Conservation (phyloP, 2,797 vertebrate genomes). For the Sebastes vulpes region DNA sequence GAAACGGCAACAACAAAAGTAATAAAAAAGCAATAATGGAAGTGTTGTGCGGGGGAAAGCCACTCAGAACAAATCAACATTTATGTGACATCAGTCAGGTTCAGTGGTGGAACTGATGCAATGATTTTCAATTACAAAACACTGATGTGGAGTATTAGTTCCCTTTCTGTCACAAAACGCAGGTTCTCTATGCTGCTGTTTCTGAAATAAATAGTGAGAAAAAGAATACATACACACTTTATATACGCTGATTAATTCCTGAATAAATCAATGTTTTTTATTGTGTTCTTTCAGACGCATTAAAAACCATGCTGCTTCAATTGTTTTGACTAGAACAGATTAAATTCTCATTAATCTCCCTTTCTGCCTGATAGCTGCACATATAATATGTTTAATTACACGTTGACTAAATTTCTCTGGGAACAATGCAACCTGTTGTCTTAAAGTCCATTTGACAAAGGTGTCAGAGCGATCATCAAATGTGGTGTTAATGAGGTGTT, state of each 20-base stretch:
- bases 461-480: neutral
- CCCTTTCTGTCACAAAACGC: constrained; percentile 34
- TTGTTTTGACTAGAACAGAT: neutral
- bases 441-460: neutral
- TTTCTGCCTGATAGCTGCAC: neutral
- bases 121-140: constrained; percentile 79
- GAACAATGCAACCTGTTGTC: neutral
- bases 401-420: neutral
- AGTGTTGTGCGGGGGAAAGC: constrained; percentile 72
- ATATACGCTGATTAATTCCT: neutral
- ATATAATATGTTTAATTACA: neutral
- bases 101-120: constrained; percentile 70
- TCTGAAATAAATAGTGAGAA: constrained; percentile 2
- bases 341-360: neutral
- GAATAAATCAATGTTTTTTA: neutral
- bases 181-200: constrained; percentile 4
- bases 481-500: neutral
- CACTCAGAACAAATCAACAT: constrained; percentile 82
- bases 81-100: constrained; percentile 80
- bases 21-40: constrained; percentile 85
- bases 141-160: constrained; percentile 65
- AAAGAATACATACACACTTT: neutral
- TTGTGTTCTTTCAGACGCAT: neutral
- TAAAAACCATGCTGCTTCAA: neutral
- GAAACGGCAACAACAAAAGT: constrained; percentile 81